phyloP scores from a whole-genome alignment of 2,113 vertebrate genomes.

The Carassius auratus region DNA sequence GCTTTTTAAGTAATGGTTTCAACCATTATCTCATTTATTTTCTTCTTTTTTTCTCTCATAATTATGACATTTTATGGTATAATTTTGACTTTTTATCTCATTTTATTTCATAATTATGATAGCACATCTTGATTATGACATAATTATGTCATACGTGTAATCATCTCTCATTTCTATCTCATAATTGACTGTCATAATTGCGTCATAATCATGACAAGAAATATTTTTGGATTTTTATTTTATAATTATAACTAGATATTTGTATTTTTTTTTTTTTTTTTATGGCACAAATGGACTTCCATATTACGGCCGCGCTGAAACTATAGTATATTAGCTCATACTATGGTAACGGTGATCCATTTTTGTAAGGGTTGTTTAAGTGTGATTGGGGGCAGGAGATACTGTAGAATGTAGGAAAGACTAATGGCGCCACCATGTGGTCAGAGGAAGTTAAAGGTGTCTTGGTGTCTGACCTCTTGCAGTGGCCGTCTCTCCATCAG shows the following conservation, averaged over 20 bases:
- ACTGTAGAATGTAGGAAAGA: background rate
- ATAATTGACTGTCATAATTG: background rate
- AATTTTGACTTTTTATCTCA: background rate
- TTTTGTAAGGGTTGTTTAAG: background rate
- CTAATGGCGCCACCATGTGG: constrained; percentile 37
- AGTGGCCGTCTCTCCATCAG: constrained; percentile 86
- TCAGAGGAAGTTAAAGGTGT: background rate
- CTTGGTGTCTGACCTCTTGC: constrained; percentile 78
- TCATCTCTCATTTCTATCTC: background rate
- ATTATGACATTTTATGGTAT: too few species aligned
- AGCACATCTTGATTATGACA: background rate
- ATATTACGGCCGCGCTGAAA: too few species aligned
- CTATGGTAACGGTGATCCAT: background rate
- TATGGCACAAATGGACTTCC: background rate
- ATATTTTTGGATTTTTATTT: background rate
- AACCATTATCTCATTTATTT: too few species aligned
- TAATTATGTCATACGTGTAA: too few species aligned
- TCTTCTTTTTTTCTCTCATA: background rate
- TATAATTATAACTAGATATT: background rate
- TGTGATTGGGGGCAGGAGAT: background rate
- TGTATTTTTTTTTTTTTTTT: background rate
- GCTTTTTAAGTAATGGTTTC: background rate
- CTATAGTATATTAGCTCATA: too few species aligned
- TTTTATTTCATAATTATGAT: background rate
- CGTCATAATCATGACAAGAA: background rate